Evolutionary conservation across 2,797 vertebrate genomes (phyloP), one percentile per base, ranked within the genome.

Genomic region (Rhyacichthys aspro): DNA sequence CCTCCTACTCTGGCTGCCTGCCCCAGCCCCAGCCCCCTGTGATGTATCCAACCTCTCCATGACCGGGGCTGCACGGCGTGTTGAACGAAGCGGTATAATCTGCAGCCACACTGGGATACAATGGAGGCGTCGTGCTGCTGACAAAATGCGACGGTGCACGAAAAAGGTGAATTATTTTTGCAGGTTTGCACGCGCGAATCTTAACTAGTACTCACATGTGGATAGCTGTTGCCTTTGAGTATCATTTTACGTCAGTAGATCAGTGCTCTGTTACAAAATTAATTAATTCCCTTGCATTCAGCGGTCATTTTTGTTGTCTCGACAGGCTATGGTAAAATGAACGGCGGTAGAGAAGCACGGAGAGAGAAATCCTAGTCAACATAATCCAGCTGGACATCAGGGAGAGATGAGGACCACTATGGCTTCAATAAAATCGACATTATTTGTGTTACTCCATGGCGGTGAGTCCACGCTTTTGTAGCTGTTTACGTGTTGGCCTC

Each of bases 381-480:
- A 19, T 77, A 63, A 83, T 81, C 81, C 75, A 55, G 67, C 70
- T 43, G 84, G 59, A 56, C 66, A 14, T 17, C 70, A 3, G 43
- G 44, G 72, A 18, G 6, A 63, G 79, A 76, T 66, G 78, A 84
- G 61, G 78, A 87, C 45, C 64, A 10, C 2, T 72, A 87, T 91
- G 91, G 86, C 87, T 82, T 38, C 77, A 50, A 69, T 79, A 72
- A 78, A 79, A 75, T 59, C 87, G 10, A 60, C 83, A 3, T 48
- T 84, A 32, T 64, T 91, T 46, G 14, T 91, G 8, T 75, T 76
- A 59, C 59, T 91, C 7, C 79, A 83, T 14, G 86, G 86, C 74
- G 91, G 93, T 94, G 81, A 94, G 92, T 89, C n/a, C 15, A 34
- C 42, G 28, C 58, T 19, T 0, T 1, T 43, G 36, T 47, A 67